Evolutionary conservation across 2,797 vertebrate genomes (phyloP).

Genomic region (Lagodon rhomboides): DNA sequence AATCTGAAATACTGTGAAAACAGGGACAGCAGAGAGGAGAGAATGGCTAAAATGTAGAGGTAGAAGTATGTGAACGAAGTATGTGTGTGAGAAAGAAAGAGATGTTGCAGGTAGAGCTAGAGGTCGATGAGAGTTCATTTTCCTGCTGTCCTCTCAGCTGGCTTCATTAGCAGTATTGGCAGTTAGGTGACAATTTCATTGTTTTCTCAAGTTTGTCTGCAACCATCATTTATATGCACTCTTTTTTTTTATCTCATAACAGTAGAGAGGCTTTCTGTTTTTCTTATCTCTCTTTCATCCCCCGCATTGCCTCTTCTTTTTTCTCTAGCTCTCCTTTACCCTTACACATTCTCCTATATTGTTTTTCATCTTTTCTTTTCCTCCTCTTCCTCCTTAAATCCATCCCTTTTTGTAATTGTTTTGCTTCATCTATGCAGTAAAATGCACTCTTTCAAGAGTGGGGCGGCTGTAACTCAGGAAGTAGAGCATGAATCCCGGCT

Average conservation of each 20-base stretch:
- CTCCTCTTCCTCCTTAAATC: background rate
- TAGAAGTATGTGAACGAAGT: slow-evolving; percentile 1
- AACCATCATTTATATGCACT: slow-evolving; percentile 67
- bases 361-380: background rate
- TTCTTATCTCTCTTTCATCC: slow-evolving; percentile 51
- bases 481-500: no score
- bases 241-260: slow-evolving; percentile 60
- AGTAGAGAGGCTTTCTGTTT: slow-evolving; percentile 27
- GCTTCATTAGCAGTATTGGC: slow-evolving; percentile 85
- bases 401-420: background rate
- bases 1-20: slow-evolving; percentile 11
- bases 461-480: no score
- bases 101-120: slow-evolving; percentile 23
- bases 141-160: slow-evolving; percentile 79
- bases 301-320: slow-evolving; percentile 7
- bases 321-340: slow-evolving; percentile 8
- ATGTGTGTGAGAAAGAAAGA: slow-evolving; percentile 21
- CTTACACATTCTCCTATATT: slow-evolving; percentile 1
- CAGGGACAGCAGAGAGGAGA: background rate
- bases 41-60: background rate
- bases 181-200: slow-evolving; percentile 82
- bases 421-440: slow-evolving; percentile 16
- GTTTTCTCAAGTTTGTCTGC: slow-evolving; percentile 79
- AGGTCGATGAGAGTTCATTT: slow-evolving; percentile 83
- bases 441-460: slow-evolving; percentile 22